A percentile compares a stretch with the other conserved stretches of the same genome.
These are phyloP conservation scores for Melanocharis versteri DNA, from an alignment of 2,113 vertebrate genomes.

Conservation along the genomic window DNA sequence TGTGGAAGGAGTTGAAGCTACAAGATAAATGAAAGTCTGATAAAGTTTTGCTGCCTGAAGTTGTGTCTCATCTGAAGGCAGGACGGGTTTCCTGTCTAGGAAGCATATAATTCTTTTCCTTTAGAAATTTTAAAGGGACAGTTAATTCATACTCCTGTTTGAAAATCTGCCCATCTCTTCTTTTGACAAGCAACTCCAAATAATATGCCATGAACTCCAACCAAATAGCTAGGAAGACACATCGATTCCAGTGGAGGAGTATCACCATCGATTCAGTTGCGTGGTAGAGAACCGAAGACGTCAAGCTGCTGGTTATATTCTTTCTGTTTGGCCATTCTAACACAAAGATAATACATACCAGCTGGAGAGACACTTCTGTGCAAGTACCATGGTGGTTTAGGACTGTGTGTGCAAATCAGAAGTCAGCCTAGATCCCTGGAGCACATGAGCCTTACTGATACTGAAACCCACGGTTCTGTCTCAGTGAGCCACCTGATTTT, in stretches of 20 bases:
- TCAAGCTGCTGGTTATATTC: neutral
- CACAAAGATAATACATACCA: neutral
- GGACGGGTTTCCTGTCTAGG: fast-evolving
- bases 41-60: neutral
- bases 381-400: neutral
- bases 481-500: neutral
- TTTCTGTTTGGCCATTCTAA: neutral
- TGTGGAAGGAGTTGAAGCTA: neutral
- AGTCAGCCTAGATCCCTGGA: neutral
- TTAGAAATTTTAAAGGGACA: neutral
- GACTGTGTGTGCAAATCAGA: neutral
- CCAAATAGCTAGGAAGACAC: neutral
- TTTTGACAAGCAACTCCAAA: neutral
- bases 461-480: neutral
- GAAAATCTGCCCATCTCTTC: neutral
- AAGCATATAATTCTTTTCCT: neutral
- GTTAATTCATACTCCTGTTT: neutral
- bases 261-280: neutral
- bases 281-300: neutral
- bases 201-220: neutral
- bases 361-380: neutral
- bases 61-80: neutral
- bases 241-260: neutral
- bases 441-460: fast-evolving
- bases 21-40: neutral